phyloP scores from a whole-genome alignment of 2,113 vertebrate species.

The Nerophis ophidion region DNA sequence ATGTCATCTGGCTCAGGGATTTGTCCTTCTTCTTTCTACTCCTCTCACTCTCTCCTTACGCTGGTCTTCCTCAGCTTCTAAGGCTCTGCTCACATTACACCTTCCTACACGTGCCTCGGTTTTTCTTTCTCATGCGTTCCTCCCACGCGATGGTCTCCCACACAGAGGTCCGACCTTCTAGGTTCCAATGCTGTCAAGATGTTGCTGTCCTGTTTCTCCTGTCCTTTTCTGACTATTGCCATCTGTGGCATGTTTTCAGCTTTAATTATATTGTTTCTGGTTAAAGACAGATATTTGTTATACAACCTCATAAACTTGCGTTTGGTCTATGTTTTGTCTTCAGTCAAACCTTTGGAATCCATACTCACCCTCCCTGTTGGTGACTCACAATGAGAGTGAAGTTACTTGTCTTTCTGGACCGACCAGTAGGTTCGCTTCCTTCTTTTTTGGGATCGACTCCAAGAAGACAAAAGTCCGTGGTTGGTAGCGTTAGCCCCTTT shows the following conservation, averaged over 20 bases:
- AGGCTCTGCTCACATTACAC: conserved; percentile 50
- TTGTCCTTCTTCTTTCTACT: conserved; percentile 27
- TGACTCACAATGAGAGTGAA: conserved; percentile 31
- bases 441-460: conserved; percentile 34
- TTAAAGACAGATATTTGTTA: conserved; percentile 34
- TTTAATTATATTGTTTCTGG: conserved; percentile 35
- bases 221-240: not conserved
- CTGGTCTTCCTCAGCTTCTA: conserved; percentile 44
- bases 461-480: conserved; percentile 25
- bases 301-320: conserved; percentile 32
- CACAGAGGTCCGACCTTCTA: conserved; percentile 20
- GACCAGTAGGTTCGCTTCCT: conserved; percentile 42
- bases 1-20: conserved; percentile 9
- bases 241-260: conserved; percentile 29
- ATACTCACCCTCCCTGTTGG: conserved; percentile 7
- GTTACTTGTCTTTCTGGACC: conserved; percentile 49
- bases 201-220: conserved; percentile 5
- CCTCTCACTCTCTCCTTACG: conserved; percentile 52
- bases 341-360: conserved; percentile 10
- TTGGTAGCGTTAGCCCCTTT: not conserved
- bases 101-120: conserved; percentile 43
- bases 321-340: conserved; percentile 32
- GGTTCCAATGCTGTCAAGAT: conserved; percentile 15
- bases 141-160: conserved; percentile 21
- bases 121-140: conserved; percentile 44